Base-by-base conservation (phyloP, 1,140 invertebrate species). In the Trichonephila clavata region DNA sequence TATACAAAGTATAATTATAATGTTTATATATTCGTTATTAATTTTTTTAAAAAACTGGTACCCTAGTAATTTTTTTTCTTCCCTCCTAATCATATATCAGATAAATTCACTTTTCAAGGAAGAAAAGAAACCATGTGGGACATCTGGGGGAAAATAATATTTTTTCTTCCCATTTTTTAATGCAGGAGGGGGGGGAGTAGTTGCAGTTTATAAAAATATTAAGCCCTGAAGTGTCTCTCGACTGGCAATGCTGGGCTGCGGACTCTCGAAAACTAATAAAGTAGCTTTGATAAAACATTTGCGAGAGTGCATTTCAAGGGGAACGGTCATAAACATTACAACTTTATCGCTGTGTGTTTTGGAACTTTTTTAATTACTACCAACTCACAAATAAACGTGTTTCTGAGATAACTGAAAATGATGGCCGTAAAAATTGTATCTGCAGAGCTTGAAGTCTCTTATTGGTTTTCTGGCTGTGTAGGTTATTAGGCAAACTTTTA, bases 281-380 rank as follows among this genome's bases (percentile, higher is more conserved):
- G 65, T 32, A 90, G 27, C 57, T 90, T 90, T 77, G 43, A 92
- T 63, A 92, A n/a, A n/a, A 84, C 90, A 68, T 83, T 92, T 50
- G 77, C 27, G 81, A 57, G 57, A 18, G 50, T n/a, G 50, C 77
- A 83, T 89, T 89, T 89, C 14, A 89, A 50, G 86, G 39, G 50
- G 20, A 61, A 84, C 21, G 80, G 60, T 84, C 80, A 84, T 92
- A 92, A 92, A 83, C 90, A 84, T 92, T 92, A 84, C 80, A 65
- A 59, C 50, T 92, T 84, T 92, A 92, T 92, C 90, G 59, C 80
- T 80, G 71, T 84, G 24, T 80, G 68, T 84, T 90, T 90, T 43
- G 59, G 57, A 61, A 90, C 24, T 84, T 92, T 92, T 92, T 92
- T 92, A 92, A 92, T 92, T 92, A 92, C 90, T 80, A 81, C 20